These are phyloP conservation scores for Ophiothrix spiculata DNA, from an alignment of 35 echinoderm and acorn worm genomes.

Conservation along the genomic window DNA sequence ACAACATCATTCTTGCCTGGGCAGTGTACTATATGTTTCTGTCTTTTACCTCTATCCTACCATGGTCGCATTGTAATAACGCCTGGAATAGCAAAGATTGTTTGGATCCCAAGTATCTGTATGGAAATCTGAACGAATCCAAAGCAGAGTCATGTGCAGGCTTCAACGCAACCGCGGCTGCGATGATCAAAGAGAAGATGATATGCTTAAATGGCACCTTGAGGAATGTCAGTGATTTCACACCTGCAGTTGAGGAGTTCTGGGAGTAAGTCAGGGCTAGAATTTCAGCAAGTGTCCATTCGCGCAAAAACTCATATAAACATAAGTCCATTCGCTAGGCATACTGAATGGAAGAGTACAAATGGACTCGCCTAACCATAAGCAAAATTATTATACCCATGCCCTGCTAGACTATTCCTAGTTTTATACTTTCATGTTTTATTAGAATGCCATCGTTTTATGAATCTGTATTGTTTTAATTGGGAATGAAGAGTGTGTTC, in stretches of 20 bases:
- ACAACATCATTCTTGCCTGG: not conserved
- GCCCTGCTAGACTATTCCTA: not conserved
- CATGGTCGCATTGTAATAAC: not conserved
- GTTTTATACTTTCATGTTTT: too few species aligned
- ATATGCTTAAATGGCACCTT: slow-evolving; percentile 2
- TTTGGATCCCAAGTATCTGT: not conserved
- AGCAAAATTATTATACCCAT: not conserved
- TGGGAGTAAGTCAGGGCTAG: slow-evolving; percentile 84
- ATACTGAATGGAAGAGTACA: not conserved
- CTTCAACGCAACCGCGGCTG: not conserved
- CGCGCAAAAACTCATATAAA: too few species aligned
- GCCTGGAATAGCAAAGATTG: not conserved
- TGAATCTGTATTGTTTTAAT: too few species aligned
- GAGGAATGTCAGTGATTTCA: slow-evolving; percentile 10
- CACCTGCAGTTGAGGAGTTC: slow-evolving; percentile 48
- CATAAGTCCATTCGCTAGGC: too few species aligned
- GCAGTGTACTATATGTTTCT: not conserved
- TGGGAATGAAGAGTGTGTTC: too few species aligned
- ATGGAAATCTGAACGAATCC: not conserved
- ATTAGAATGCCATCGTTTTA: too few species aligned
- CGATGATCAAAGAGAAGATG: not conserved
- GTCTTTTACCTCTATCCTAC: not conserved
- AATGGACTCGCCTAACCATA: not conserved
- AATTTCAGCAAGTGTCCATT: too few species aligned
- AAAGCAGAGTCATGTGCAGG: not conserved